Base-by-base conservation (phyloP, 2,113 vertebrate genomes). In the Brienomyrus longianalis region DNA sequence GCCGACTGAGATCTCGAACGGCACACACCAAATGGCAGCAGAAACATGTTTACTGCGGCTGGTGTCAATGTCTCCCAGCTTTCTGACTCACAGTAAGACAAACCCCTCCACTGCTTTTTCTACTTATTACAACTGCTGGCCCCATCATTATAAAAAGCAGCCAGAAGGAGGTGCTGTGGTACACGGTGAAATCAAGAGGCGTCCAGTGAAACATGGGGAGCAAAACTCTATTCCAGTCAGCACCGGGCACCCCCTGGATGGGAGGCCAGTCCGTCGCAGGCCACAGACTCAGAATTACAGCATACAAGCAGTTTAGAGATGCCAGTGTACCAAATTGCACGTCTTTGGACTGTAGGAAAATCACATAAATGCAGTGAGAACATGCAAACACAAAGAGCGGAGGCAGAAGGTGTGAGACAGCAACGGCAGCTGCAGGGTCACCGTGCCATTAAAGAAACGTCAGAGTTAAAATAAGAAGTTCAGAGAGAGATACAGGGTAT, bases 1-100 rank as follows among this genome's bases (percentile, higher is more conserved):
- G 92, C 89, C 92, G 92, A 93, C 93, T 93, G 90, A 92, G 92
- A 92, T 89, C 88, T 90, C 92, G 93, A 90, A 93, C 91, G 92
- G 92, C 89, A 92, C 9, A 21, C 6, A 89, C 92, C 93, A 94
- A 95, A 94, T 94, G 94, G 89, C 93, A 93, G 93, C 62, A 70
- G 62, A 10, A 70, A 10, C 62, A 31, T 70, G 8, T 62, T 62
- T 62, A 62, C 56, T n/a, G 7, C 56, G 10, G 56, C 56, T 62
- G 56, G 21, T n/a, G 23, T 62, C 56, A 62, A 62, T n/a, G 56
- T 62, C 56, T 62, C 21, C 23, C 56, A 62, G 56, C 21, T 62
- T 62, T 3, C 23, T 9, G 23, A n/a, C 56, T 62, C 56, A n/a
- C 56, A 23, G 56, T 23, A 23, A 59, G 56, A 59, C 21, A 23